These are phyloP conservation scores for Cheirogaleus medius DNA, from an alignment of 2,113 vertebrate genomes.

Conservation along the genomic window DNA sequence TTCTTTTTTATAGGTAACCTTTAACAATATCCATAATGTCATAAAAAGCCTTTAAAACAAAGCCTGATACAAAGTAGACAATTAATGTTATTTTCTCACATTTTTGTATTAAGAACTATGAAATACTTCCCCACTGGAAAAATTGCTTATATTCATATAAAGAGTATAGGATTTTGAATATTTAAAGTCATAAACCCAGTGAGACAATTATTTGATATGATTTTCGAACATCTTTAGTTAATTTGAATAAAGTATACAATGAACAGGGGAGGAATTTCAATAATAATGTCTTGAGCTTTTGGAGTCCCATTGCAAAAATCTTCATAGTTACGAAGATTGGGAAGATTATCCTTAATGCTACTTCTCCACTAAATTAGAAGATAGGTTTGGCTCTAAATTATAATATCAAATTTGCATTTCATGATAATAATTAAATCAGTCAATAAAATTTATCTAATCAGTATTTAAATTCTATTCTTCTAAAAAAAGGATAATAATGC, in stretches of 20 bases:
- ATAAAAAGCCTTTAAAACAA: neutral
- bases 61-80: neutral
- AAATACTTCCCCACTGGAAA: neutral
- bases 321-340: slow-evolving; percentile 82
- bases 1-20: neutral
- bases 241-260: slow-evolving; percentile 66
- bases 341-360: slow-evolving; percentile 83
- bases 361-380: slow-evolving; percentile 84
- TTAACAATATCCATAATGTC: neutral
- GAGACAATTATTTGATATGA: slow-evolving; percentile 14
- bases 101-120: neutral
- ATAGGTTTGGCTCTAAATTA: slow-evolving; percentile 81
- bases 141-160: slow-evolving; percentile 25
- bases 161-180: slow-evolving; percentile 61
- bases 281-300: slow-evolving; percentile 73
- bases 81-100: neutral
- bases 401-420: slow-evolving; percentile 83
- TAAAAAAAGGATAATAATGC: slow-evolving; percentile 34
- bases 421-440: slow-evolving; percentile 84
- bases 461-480: slow-evolving; percentile 68
- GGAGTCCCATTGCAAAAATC: slow-evolving; percentile 80
- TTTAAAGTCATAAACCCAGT: slow-evolving; percentile 46
- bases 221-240: slow-evolving; percentile 60
- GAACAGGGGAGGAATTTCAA: slow-evolving; percentile 71
- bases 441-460: slow-evolving; percentile 79